These are phyloP conservation scores for Intellagama lesueurii DNA, from an alignment of 2,797 vertebrate species.

Conservation along the genomic window DNA sequence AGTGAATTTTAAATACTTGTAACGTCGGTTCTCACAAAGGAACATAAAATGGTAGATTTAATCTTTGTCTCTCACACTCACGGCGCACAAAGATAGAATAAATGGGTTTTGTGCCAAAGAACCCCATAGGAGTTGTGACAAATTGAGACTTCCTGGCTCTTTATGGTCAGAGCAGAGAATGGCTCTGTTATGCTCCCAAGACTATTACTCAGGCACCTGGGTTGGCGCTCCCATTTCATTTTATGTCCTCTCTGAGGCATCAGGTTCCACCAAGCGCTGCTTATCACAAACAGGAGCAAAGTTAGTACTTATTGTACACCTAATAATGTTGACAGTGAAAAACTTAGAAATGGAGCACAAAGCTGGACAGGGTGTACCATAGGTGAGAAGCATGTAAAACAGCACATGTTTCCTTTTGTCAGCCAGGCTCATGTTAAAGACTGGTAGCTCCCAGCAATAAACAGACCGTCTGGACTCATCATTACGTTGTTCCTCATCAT, in stretches of 20 bases:
- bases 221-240: fast-evolving
- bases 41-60: slow-evolving; percentile 68
- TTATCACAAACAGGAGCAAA: neutral
- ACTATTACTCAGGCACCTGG: slow-evolving; percentile 12
- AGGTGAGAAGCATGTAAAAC: neutral
- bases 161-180: slow-evolving; percentile 27
- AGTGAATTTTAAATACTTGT: slow-evolving; percentile 44
- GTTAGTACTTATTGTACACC: neutral
- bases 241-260: neutral
- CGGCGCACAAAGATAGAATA: slow-evolving; percentile 47
- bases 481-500: neutral
- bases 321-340: neutral
- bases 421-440: neutral
- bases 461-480: too few species aligned
- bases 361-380: neutral
- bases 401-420: neutral
- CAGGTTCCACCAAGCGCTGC: neutral
- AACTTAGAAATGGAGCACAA: neutral
- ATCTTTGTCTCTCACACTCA: slow-evolving; percentile 65
- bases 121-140: slow-evolving; percentile 40
- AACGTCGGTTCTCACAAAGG: slow-evolving; percentile 40
- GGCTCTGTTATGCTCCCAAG: neutral
- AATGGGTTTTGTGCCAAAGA: slow-evolving; percentile 54
- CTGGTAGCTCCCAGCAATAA: neutral
- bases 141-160: slow-evolving; percentile 43